Conservation (phyloP, 2,113 vertebrate species). For the Morone saxatilis region DNA sequence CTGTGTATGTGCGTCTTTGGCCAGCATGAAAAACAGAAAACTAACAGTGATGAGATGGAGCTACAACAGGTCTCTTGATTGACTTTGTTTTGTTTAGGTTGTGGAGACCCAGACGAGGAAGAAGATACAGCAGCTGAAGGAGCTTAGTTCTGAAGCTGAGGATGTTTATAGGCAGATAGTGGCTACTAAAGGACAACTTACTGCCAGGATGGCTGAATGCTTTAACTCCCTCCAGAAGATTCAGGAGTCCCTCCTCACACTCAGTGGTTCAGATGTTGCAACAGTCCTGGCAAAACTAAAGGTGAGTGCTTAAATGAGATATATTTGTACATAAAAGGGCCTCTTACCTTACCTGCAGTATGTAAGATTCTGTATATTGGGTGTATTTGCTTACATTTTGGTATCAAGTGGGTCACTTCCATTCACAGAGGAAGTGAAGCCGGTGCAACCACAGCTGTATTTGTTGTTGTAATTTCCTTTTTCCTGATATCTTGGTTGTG, state of each 20-base stretch:
- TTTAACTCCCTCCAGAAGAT: constrained; percentile 63
- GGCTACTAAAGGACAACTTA: constrained; percentile 64
- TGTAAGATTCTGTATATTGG: too few relatives aligned
- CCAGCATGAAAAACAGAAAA: too few relatives aligned
- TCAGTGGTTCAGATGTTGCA: constrained; percentile 52
- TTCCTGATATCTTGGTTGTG: background rate
- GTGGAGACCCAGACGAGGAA: constrained; percentile 80
- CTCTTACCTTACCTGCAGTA: too few relatives aligned
- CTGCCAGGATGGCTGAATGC: constrained; percentile 63
- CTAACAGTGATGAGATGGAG: background rate
- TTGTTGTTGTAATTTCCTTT: background rate
- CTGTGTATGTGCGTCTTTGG: too few relatives aligned
- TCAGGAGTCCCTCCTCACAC: constrained; percentile 57
- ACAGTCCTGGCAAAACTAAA: constrained; percentile 63
- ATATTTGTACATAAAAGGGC: background rate
- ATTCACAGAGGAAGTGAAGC: too few relatives aligned
- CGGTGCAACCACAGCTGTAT: background rate
- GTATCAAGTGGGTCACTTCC: background rate
- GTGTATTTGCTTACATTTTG: background rate
- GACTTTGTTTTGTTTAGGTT: constrained; percentile 64
- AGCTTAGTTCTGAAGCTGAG: constrained; percentile 72
- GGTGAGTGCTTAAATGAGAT: constrained; percentile 49
- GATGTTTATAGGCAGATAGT: constrained; percentile 71
- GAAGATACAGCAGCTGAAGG: constrained; percentile 78
- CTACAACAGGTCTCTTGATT: background rate